Conservation (phyloP, 2,888 invertebrate genomes). For the Nomada ruficornis region DNA sequence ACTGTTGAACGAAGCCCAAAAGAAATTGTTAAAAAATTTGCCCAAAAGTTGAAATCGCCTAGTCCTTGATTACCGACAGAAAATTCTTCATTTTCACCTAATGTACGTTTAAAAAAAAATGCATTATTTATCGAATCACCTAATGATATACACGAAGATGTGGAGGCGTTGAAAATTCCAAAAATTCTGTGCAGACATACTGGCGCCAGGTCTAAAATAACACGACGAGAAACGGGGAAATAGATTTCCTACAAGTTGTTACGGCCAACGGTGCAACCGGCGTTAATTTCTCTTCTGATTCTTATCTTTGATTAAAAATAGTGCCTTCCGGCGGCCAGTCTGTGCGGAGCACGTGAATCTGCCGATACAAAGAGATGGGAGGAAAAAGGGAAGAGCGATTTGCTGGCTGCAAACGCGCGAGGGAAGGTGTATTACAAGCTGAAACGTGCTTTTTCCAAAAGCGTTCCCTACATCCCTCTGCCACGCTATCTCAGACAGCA, state of each 20-base stretch:
- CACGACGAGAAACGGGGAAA: neutral
- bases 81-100: no score
- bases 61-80: no score
- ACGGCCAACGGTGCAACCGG: conserved; percentile 52
- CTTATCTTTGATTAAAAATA: conserved; percentile 59
- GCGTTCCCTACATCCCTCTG: neutral
- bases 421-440: conserved; percentile 53
- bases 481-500: conserved; percentile 11
- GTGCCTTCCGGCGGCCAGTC: conserved; percentile 47
- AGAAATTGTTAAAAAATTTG: no score
- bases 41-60: no score
- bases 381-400: conserved; percentile 41
- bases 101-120: no score
- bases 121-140: no score
- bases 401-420: conserved; percentile 37
- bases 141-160: no score
- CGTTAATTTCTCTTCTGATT: conserved; percentile 48
- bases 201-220: conserved; percentile 22
- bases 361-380: conserved; percentile 16
- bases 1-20: no score
- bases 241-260: conserved; percentile 33
- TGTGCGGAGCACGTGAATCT: conserved; percentile 25
- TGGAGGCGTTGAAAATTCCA: neutral
- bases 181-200: neutral
- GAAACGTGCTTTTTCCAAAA: conserved; percentile 48